phyloP scores from a whole-genome alignment of 2,113 vertebrate genomes.

The Camelus bactrianus region DNA sequence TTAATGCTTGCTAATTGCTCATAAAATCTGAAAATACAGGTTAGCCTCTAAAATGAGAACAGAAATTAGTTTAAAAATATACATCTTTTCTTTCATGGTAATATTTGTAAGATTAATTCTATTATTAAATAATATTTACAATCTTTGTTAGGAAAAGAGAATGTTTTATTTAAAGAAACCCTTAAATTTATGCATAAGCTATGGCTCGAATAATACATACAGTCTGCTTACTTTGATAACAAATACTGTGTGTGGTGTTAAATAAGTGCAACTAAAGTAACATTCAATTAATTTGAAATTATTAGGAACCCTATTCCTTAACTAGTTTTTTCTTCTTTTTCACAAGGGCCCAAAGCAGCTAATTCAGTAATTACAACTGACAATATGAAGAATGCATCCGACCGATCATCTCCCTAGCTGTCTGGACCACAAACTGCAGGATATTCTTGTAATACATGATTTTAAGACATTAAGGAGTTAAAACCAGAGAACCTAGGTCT shows the following conservation, averaged over 20 bases:
- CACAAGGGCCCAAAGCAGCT: constrained; percentile 84
- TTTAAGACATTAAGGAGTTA: constrained; percentile 87
- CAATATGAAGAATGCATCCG: constrained; percentile 85
- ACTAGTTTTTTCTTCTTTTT: constrained; percentile 81
- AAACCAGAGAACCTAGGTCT: constrained; percentile 81
- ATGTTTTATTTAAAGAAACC: constrained; percentile 49
- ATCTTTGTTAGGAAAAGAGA: constrained; percentile 1
- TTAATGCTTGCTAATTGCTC: constrained; percentile 76
- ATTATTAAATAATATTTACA: constrained; percentile 11
- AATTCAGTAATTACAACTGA: constrained; percentile 85
- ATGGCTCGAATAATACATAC: constrained; percentile 35
- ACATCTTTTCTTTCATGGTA: constrained; percentile 27
- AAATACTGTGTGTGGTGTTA: neutral
- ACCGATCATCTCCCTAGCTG: constrained; percentile 81
- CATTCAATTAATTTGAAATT: constrained; percentile 68
- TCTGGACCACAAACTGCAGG: constrained; percentile 84
- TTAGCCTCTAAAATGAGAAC: constrained; percentile 42
- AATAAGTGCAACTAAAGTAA: constrained; percentile 55
- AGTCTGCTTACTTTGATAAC: constrained; percentile 44
- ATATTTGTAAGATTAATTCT: constrained; percentile 45
- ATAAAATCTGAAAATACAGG: constrained; percentile 69
- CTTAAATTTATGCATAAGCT: constrained; percentile 48
- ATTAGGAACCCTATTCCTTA: constrained; percentile 79
- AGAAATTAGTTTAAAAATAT: constrained; percentile 58
- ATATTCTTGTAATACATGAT: constrained; percentile 82